Conservation (phyloP, 2,113 vertebrate species). For the Donacobius atricapilla region DNA sequence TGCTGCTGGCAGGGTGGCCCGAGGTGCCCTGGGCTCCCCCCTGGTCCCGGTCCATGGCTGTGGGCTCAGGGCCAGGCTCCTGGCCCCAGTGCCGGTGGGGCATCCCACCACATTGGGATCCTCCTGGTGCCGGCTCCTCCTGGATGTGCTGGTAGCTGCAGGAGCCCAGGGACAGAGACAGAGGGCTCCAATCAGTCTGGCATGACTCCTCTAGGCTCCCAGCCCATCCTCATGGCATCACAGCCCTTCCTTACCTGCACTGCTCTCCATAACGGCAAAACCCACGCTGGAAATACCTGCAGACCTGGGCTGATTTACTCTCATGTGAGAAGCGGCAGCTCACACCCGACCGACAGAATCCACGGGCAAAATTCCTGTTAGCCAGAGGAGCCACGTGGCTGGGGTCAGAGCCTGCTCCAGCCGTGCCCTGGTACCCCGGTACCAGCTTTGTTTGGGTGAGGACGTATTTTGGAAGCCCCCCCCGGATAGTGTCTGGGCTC, state of each 20-base stretch:
- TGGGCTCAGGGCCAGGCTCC: conserved; percentile 48
- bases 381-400: rapidly evolving
- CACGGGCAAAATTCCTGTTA: conserved; percentile 76
- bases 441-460: background rate
- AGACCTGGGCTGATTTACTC: conserved; percentile 64
- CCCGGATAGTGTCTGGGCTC: background rate
- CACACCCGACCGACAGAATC: conserved; percentile 69
- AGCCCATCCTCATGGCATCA: rapidly evolving
- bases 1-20: background rate
- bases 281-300: conserved; percentile 84
- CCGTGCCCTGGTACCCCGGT: rapidly evolving
- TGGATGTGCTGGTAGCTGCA: conserved; percentile 76
- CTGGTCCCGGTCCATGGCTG: background rate
- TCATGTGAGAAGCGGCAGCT: conserved; percentile 76
- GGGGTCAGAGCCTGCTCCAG: background rate
- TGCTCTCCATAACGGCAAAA: conserved; percentile 79
- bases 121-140: background rate
- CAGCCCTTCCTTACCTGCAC: conserved; percentile 76
- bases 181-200: background rate
- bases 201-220: background rate
- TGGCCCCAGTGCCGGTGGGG: conserved; percentile 48
- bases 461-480: rapidly evolving
- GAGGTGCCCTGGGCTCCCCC: background rate
- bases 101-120: conserved; percentile 4
- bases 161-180: background rate